A percentile compares a stretch with the other conserved stretches of the same genome.
Evolutionary conservation across 1,140 invertebrate genomes (phyloP).

Genomic region (Acromyrmex charruanus): DNA sequence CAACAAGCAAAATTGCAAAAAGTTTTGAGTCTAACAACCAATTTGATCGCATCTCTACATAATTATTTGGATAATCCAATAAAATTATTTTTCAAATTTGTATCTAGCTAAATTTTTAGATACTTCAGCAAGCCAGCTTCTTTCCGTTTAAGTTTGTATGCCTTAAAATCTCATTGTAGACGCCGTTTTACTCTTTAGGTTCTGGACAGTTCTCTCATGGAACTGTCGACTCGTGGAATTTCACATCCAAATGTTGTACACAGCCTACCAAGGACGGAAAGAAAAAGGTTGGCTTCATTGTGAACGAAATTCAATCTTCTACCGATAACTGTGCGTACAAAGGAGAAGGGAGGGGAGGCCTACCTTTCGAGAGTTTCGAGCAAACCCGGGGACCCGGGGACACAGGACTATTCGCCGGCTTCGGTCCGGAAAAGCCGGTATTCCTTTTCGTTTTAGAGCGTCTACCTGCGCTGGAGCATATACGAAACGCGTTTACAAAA

Average conservation of each 20-base stretch:
- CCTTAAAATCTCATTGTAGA: no score
- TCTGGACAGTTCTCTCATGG: no score
- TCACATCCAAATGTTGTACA: background rate
- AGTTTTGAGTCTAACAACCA: no score
- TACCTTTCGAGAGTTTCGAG: background rate
- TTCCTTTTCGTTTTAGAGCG: conserved; percentile 40
- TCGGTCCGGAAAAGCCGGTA: conserved; percentile 58
- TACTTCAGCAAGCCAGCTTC: no score
- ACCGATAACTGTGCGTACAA: conserved; percentile 35
- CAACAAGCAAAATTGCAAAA: no score
- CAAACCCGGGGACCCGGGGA: background rate
- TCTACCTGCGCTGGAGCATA: conserved; percentile 30
- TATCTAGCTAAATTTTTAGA: no score
- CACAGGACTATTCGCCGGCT: background rate
- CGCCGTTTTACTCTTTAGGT: no score
- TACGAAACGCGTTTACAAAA: conserved; percentile 11
- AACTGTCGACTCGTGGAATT: background rate
- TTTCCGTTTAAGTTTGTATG: no score
- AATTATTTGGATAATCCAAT: no score
- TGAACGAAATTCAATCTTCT: conserved; percentile 74
- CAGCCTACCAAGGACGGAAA: conserved; percentile 11
- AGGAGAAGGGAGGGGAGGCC: background rate
- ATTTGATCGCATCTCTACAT: no score
- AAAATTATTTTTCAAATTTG: no score
- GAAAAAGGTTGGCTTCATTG: conserved; percentile 71